These are phyloP conservation scores for Synchiropus splendidus DNA, from an alignment of 2,113 vertebrate genomes.

Conservation along the genomic window DNA sequence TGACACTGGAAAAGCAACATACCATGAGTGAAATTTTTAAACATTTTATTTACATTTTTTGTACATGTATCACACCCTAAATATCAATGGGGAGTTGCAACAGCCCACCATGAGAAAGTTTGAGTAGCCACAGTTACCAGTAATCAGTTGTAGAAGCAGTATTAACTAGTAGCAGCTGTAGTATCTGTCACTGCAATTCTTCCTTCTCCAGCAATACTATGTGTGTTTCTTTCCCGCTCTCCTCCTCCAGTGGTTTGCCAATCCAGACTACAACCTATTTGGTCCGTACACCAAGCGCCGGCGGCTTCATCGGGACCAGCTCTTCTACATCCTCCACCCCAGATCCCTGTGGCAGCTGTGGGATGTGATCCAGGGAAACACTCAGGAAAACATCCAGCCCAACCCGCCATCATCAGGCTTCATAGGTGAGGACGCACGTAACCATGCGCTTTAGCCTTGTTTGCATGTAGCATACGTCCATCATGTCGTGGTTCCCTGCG, in stretches of 20 bases:
- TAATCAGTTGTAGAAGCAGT: too few species aligned
- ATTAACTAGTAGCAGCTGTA: too few species aligned
- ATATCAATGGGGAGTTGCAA: too few species aligned
- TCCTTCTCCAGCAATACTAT: too few species aligned
- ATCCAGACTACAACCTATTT: constrained; percentile 95
- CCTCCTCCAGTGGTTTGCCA: constrained; percentile 81
- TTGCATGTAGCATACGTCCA: not conserved
- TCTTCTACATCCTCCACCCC: constrained; percentile 94
- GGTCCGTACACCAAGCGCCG: constrained; percentile 83
- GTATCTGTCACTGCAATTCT: too few species aligned
- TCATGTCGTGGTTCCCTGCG: constrained; percentile 5
- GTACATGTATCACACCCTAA: too few species aligned
- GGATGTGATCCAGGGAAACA: constrained; percentile 95
- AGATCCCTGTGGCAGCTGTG: constrained; percentile 94
- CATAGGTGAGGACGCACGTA: constrained; percentile 73
- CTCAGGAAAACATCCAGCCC: constrained; percentile 91
- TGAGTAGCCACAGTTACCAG: too few species aligned
- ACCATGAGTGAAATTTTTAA: too few species aligned
- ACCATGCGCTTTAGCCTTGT: not conserved
- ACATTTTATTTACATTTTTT: too few species aligned
- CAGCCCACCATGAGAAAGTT: too few species aligned
- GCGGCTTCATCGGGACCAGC: constrained; percentile 77
- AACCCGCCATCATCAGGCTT: constrained; percentile 98
- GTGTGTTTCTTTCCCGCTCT: not conserved
- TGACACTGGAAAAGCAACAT: too few species aligned